Conservation (phyloP, 2,113 vertebrate genomes). For the Sciurus niger region DNA sequence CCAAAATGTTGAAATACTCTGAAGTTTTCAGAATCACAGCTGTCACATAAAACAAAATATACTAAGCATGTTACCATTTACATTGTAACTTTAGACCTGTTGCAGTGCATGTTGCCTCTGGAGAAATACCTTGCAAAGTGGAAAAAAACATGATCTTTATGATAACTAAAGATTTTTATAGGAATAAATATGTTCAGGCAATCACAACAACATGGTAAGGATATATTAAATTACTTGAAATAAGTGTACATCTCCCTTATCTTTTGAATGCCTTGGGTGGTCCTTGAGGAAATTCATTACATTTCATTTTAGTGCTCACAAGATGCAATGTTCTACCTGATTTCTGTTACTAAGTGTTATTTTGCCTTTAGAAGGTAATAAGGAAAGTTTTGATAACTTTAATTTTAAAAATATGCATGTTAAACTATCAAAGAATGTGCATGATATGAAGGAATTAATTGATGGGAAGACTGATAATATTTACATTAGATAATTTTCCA, state of each 20-base stretch:
- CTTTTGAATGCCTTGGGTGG: not conserved
- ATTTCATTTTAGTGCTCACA: constrained; percentile 41
- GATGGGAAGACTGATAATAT: not conserved
- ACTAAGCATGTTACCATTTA: not conserved
- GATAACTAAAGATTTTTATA: not conserved
- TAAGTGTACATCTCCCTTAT: not conserved
- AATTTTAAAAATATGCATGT: not conserved
- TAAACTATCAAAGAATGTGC: not conserved
- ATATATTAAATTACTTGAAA: not conserved
- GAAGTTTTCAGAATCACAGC: constrained; percentile 36
- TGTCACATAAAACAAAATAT: not conserved
- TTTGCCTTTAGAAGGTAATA: not conserved
- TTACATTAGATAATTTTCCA: constrained; percentile 37
- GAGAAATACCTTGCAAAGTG: not conserved
- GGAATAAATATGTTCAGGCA: not conserved
- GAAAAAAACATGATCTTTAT: not conserved
- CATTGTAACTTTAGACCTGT: not conserved
- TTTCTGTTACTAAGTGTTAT: not conserved
- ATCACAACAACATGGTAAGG: not conserved
- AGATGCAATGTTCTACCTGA: not conserved
- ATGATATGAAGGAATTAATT: not conserved
- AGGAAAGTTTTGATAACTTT: not conserved
- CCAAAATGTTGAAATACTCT: not conserved
- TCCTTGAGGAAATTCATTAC: not conserved
- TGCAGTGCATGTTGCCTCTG: not conserved